Base-by-base conservation (phyloP, 2,888 invertebrate genomes). In the Drepana falcataria region DNA sequence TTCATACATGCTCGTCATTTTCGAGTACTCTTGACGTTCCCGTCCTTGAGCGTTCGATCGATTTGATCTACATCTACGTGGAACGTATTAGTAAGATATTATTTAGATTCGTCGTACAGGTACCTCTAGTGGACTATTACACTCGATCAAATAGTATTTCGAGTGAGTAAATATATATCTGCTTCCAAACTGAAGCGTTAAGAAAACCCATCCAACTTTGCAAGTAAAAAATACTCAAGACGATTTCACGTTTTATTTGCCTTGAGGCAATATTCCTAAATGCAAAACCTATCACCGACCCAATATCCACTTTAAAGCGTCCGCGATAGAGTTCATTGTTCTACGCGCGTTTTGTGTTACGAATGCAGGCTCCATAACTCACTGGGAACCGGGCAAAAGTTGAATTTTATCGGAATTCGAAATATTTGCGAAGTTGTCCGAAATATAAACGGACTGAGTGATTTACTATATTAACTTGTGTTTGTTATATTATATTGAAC, bases 331-430 rank as follows among this genome's bases (percentile, higher is more conserved):
- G 51, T 56, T 59, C 55, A 64, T 53, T 63, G 55, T 55, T 53
- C 34, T 37, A 3, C 54, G 54, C 52, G 54, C 40, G 41, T 51
- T 47, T 53, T 61, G 41, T 51, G 48, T 53, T 61, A 58, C 35
- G 58, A 63, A 64, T 69, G 59, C 57, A 69, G 68, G 64, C 69
- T 68, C 73, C 70, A 81, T 81, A 80, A 80, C 73, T 81, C 82
- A 80, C 67, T 72, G 64, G 64, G 53, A 73, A 77, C 73, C 81
- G 76, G 80, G 76, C 77, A 81, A 79, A 81, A 83, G 75, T 82
- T 79, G 71, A 76, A 81, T 79, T 83, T 81, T 83, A 81, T 77
- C 80, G 79, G 70, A 76, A 81, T 69, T 71, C 72, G 74, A 75
- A 81, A 81, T 80, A 80, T 81, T 79, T 75, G 69, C 56, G 34